phyloP scores from a whole-genome alignment of 2,888 invertebrate species.

The Hypomecis atomaria region DNA sequence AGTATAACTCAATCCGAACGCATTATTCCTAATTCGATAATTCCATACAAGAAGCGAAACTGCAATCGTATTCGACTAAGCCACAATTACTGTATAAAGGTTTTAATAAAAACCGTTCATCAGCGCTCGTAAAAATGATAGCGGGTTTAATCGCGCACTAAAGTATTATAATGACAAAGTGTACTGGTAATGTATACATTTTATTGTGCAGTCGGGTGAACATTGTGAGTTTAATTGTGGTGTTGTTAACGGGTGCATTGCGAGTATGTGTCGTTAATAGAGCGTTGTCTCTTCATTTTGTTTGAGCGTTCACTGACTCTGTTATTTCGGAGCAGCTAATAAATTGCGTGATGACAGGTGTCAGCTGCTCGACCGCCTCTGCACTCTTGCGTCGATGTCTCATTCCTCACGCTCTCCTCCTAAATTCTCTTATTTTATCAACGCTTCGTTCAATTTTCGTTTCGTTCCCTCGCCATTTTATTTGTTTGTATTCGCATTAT shows the following conservation, averaged over 20 bases:
- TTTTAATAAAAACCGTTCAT: slow-evolving; percentile 38
- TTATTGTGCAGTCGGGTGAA: slow-evolving; percentile 49
- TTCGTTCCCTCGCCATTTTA: slow-evolving; percentile 73
- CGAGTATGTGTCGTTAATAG: slow-evolving; percentile 80
- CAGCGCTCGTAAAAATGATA: slow-evolving; percentile 50
- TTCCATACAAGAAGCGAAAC: slow-evolving; percentile 36
- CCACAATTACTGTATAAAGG: slow-evolving; percentile 46
- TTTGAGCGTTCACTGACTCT: slow-evolving; percentile 81
- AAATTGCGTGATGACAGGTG: slow-evolving; percentile 85
- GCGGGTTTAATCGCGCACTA: slow-evolving; percentile 49
- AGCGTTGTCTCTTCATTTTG: slow-evolving; percentile 81
- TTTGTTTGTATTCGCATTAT: slow-evolving; percentile 73
- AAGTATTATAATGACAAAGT: slow-evolving; percentile 45
- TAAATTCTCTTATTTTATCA: slow-evolving; percentile 84
- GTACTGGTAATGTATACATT: slow-evolving; percentile 42
- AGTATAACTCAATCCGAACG: slow-evolving; percentile 42
- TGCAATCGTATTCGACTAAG: slow-evolving; percentile 39
- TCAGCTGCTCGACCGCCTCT: slow-evolving; percentile 84
- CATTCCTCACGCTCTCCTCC: slow-evolving; percentile 83
- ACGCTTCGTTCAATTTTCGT: slow-evolving; percentile 82
- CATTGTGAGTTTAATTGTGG: slow-evolving; percentile 70
- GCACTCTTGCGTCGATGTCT: slow-evolving; percentile 85
- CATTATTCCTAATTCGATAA: slow-evolving; percentile 41
- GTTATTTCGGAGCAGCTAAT: slow-evolving; percentile 84
- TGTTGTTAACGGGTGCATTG: slow-evolving; percentile 68